Evolutionary conservation across 2,888 invertebrate species (phyloP).

Genomic region (Scaptomyza reducta): DNA sequence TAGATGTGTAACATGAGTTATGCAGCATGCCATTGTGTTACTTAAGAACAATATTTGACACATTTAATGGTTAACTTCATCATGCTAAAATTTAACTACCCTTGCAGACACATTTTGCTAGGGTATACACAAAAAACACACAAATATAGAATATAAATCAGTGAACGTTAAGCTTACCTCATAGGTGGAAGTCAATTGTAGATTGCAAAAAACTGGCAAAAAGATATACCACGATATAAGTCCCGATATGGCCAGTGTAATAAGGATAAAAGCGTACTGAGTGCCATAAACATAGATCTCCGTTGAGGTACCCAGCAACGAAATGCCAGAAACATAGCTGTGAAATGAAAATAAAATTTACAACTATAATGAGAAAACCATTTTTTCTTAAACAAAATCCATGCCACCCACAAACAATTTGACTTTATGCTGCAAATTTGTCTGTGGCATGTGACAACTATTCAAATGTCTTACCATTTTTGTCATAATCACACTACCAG

Average conservation of each 20-base stretch:
- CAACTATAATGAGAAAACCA: no score
- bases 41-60: no score
- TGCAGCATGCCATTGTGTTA: slow-evolving; percentile 11
- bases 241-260: slow-evolving; percentile 83
- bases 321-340: slow-evolving; percentile 91
- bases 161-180: slow-evolving; percentile 85
- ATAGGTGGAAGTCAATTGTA: slow-evolving; percentile 90
- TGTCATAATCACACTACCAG: slow-evolving; percentile 48
- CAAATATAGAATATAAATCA: slow-evolving; percentile 9
- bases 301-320: slow-evolving; percentile 90
- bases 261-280: slow-evolving; percentile 87
- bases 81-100: neutral
- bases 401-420: neutral
- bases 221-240: slow-evolving; percentile 87
- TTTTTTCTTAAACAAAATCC: no score
- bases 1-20: slow-evolving; percentile 12
- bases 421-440: neutral
- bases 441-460: neutral
- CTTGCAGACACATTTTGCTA: slow-evolving; percentile 1
- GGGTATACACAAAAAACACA: neutral
- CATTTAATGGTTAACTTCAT: no score
- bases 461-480: slow-evolving; percentile 14
- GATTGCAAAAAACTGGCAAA: slow-evolving; percentile 89
- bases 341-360: neutral
- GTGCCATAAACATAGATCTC: slow-evolving; percentile 92